A percentile compares a stretch with the other conserved stretches of the same genome.
Conservation (phyloP, 1,140 invertebrate species). For the Dinoponera quadriceps region DNA sequence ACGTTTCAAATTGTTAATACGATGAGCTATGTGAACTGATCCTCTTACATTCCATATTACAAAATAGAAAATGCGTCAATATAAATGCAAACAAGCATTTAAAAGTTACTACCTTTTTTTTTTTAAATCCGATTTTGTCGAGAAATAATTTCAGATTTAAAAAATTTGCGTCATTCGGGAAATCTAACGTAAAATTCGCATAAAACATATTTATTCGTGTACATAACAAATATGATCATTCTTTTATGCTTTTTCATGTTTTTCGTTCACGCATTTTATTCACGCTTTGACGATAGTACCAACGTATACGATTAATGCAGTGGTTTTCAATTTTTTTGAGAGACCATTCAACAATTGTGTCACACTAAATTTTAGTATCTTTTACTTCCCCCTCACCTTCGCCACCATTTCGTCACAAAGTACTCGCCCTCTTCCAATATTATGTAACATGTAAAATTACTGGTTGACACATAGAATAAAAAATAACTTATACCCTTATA, state of each 20-base stretch:
- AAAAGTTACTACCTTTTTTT: not conserved
- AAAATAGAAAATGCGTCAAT: not conserved
- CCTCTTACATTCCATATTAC: not conserved
- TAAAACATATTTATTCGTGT: not conserved
- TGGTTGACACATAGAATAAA: too few species aligned
- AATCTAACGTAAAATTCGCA: not conserved
- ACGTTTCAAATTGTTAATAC: not conserved
- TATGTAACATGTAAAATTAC: too few species aligned
- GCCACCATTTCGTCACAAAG: too few species aligned
- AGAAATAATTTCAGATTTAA: slow-evolving; percentile 18
- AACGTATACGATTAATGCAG: too few species aligned
- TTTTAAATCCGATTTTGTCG: not conserved
- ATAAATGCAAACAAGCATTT: not conserved
- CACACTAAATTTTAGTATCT: too few species aligned
- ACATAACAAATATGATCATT: not conserved
- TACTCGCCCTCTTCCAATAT: too few species aligned
- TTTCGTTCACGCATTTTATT: too few species aligned
- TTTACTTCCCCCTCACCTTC: too few species aligned
- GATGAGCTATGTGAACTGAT: not conserved
- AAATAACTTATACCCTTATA: too few species aligned
- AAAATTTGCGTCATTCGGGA: not conserved
- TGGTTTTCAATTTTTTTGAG: too few species aligned
- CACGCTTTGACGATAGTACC: too few species aligned
- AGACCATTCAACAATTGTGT: too few species aligned
- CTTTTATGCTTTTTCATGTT: not conserved